Percentiles rank a stretch among this genome's conserved stretches.
phyloP scores from a whole-genome alignment of 1,140 invertebrate genomes.

The Manduca sexta region DNA sequence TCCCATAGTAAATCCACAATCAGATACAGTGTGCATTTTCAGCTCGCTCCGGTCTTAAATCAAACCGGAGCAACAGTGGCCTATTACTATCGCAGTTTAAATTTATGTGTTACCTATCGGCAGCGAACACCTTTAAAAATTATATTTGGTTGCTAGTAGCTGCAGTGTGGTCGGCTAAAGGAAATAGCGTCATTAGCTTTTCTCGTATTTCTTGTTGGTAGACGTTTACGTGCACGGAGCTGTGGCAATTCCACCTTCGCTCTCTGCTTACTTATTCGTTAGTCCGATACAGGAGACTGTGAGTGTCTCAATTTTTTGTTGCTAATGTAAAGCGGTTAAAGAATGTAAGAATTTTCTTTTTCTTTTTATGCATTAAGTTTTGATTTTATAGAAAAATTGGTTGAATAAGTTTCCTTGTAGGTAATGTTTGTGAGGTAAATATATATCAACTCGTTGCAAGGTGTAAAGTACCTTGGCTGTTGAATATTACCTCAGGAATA shows the following conservation, averaged over 20 bases:
- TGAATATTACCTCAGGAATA: no score
- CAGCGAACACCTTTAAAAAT: constrained; percentile 54
- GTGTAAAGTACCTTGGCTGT: no score
- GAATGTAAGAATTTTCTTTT: no score
- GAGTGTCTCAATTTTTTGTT: not conserved
- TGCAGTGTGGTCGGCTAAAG: constrained; percentile 50
- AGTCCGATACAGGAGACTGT: not conserved
- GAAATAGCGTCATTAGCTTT: constrained; percentile 69
- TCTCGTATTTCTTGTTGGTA: constrained; percentile 51
- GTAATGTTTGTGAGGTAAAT: no score
- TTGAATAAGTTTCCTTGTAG: no score
- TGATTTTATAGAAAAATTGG: no score
- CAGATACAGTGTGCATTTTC: constrained; percentile 36
- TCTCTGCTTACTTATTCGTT: not conserved
- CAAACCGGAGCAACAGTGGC: constrained; percentile 45
- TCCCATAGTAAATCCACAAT: constrained; percentile 11
- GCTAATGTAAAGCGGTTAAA: no score
- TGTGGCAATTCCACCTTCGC: not conserved
- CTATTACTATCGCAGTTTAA: constrained; percentile 54
- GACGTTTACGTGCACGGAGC: constrained; percentile 1
- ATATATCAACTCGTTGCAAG: no score
- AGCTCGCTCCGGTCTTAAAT: constrained; percentile 43
- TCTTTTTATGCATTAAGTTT: no score
- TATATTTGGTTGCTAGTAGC: constrained; percentile 52
- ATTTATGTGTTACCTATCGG: constrained; percentile 63